phyloP scores from a whole-genome alignment of 2,113 vertebrate species.

The Meriones unguiculatus region DNA sequence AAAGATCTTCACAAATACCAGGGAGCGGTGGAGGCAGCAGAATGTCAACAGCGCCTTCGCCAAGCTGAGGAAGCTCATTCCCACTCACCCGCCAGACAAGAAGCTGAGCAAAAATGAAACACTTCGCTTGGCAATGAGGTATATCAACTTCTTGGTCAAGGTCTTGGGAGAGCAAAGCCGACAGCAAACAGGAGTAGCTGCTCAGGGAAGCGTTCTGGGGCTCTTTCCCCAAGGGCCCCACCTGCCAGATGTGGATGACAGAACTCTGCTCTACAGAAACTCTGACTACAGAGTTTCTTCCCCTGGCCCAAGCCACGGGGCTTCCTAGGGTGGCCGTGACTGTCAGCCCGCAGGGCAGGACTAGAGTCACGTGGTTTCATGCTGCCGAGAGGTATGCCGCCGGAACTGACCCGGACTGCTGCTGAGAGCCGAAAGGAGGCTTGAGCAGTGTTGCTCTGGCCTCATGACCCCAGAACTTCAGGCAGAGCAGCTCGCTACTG shows the following conservation, averaged over 20 bases:
- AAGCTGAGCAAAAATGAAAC: conserved; percentile 99
- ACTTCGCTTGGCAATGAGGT: conserved; percentile 97
- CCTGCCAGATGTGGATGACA: conserved; percentile 86
- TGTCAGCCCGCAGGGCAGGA: background rate
- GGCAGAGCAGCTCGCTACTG: background rate
- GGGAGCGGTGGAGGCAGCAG: conserved; percentile 98
- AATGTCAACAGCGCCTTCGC: conserved; percentile 98
- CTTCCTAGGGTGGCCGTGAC: conserved; percentile 87
- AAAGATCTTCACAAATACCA: conserved; percentile 96
- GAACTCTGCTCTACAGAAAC: conserved; percentile 83
- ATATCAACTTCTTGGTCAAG: conserved; percentile 97
- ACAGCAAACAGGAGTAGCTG: conserved; percentile 82
- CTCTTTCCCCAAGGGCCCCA: conserved; percentile 84
- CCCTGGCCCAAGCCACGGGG: conserved; percentile 88
- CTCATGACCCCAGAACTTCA: background rate
- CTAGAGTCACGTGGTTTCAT: background rate
- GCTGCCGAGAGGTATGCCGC: background rate
- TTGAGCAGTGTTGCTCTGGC: background rate
- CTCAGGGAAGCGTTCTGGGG: conserved; percentile 84
- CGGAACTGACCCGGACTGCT: background rate
- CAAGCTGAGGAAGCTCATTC: conserved; percentile 97
- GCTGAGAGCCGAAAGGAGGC: background rate
- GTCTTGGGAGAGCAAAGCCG: conserved; percentile 93
- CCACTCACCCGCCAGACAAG: conserved; percentile 98
- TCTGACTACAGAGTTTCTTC: conserved; percentile 89